phyloP scores from a whole-genome alignment of 1,140 invertebrate species.

The Protaetia brevitarsis region DNA sequence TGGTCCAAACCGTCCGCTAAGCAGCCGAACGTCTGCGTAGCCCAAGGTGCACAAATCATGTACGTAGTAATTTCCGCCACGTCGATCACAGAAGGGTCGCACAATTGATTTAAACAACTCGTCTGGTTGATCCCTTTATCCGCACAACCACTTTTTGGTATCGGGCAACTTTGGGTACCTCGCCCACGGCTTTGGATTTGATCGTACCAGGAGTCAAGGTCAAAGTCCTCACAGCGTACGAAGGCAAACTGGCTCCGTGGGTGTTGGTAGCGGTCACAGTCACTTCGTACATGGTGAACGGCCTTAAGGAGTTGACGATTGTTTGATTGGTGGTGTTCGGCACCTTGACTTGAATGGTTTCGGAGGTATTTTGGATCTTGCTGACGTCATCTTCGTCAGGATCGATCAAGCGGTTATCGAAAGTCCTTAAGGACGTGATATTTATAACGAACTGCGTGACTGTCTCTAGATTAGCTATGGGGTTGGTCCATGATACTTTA shows the following conservation, averaged over 20 bases:
- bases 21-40: conserved; percentile 72
- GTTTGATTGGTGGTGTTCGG: conserved; percentile 56
- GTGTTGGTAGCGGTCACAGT: conserved; percentile 68
- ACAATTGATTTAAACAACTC: conserved; percentile 73
- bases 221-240: conserved; percentile 63
- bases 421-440: conserved; percentile 64
- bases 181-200: conserved; percentile 53
- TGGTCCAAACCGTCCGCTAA: conserved; percentile 78
- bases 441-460: conserved; percentile 69
- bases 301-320: conserved; percentile 58
- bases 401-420: conserved; percentile 57
- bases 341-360: conserved; percentile 51
- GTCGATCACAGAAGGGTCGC: conserved; percentile 66
- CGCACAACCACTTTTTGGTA: conserved; percentile 67
- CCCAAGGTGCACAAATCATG: conserved; percentile 84
- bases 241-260: conserved; percentile 71
- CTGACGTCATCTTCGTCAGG: conserved; percentile 47
- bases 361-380: conserved; percentile 23
- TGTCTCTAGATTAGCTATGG: conserved; percentile 59
- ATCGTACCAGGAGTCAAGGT: conserved; percentile 61
- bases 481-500: conserved; percentile 66
- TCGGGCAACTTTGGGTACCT: conserved; percentile 65
- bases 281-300: conserved; percentile 80
- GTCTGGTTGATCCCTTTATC: conserved; percentile 68
- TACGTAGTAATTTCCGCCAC: conserved; percentile 65